Evolutionary conservation across 2,888 invertebrate genomes (phyloP), one percentile per base, ranked within the genome.

Genomic region (Drosophila merina): DNA sequence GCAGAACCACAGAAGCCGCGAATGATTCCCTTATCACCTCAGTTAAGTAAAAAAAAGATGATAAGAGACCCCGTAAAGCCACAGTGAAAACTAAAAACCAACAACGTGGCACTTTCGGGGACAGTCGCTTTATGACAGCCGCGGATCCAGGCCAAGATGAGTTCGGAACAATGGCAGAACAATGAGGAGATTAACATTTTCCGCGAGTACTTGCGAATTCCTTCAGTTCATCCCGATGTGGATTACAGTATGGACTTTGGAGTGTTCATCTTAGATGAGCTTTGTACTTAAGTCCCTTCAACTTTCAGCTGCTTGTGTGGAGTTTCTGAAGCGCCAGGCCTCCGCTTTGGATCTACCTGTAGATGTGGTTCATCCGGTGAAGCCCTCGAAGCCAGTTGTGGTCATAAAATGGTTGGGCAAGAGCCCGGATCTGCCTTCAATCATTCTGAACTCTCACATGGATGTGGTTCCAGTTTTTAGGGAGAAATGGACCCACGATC

Each of bases 381-480:
- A 92, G 26, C 92, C 93, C 3, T 93, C 92, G 1, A 96, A 96
- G 83, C 97, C 97, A 3, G 93, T 97, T 36, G 94, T 96, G 28
- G 92, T 97, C 20, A 93, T 98, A 85, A 96, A 96, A 69, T 95
- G 97, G 95, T 77, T 88, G 57, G 98, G 99, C 40, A 92, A 91
- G 0, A 93, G 96, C 55, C 95, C 96, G 0, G 89, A 93, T 0
- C 92, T 96, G 42, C 94, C 96, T 0, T 93, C 96, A 7, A 93
- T 99, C 70, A 92, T 98, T 84, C 93, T 98, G 28, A 98, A 98
- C 90, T 97, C 97, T 6, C 98, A 99, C 89, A 97, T 96, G 93
- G 99, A 99, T 91, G 98, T 99, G 1, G 98, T 99, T 0, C 96
- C 97, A 5, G 98, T 96, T 0, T 96, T 95, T 88, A 93, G 94